These are phyloP conservation scores for Benitochromis conjunctus DNA, from an alignment of 2,113 vertebrate species.

Conservation along the genomic window DNA sequence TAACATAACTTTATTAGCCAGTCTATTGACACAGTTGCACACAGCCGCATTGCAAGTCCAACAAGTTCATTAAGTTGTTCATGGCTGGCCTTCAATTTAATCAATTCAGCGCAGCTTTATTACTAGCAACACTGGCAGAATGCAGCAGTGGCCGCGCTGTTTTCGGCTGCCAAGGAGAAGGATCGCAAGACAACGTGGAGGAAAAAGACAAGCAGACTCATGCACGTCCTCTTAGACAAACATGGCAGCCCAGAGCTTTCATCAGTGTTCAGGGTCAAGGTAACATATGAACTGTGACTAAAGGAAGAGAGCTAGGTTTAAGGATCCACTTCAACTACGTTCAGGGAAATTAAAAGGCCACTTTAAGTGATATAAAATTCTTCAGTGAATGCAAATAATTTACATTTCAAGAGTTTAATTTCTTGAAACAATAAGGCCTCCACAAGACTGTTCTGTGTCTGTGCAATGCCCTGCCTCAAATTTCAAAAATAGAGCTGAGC, in stretches of 20 bases:
- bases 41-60: conserved; percentile 23
- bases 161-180: not conserved
- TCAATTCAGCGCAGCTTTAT: conserved; percentile 55
- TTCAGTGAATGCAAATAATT: not conserved
- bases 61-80: conserved; percentile 47
- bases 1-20: conserved; percentile 65
- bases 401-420: not conserved
- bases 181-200: not conserved
- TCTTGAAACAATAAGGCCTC: not conserved
- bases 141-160: conserved; percentile 10
- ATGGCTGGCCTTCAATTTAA: conserved; percentile 37
- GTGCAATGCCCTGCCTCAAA: not conserved
- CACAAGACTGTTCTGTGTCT: not conserved
- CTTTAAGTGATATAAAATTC: not conserved
- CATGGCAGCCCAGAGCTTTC: not conserved
- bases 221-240: not conserved
- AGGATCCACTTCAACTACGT: not conserved
- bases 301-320: not conserved
- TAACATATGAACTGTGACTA: not conserved
- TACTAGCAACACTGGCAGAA: conserved; percentile 1
- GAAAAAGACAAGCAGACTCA: not conserved
- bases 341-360: not conserved
- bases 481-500: not conserved
- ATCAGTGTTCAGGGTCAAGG: not conserved
- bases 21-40: conserved; percentile 46